Evolutionary conservation across 1,140 invertebrate species (phyloP).

Genomic region (Kradibia gibbosae): DNA sequence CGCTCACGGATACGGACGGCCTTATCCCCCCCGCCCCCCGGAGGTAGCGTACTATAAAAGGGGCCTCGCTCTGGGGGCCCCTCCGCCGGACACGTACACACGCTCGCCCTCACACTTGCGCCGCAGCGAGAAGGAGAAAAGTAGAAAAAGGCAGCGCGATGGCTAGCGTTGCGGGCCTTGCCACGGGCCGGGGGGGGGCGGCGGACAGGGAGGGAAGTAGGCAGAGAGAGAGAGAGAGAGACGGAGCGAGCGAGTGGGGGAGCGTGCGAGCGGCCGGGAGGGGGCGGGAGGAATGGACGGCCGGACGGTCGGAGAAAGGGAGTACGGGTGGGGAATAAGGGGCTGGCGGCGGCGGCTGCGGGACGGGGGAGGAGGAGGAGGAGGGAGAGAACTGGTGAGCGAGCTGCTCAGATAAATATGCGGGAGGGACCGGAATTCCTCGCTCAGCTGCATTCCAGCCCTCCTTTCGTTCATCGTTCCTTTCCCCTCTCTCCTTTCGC

Average conservation of each 20-base stretch:
- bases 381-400: conserved; percentile 54
- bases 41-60: conserved; percentile 65
- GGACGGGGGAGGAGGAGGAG: background rate
- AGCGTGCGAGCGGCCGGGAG: no score
- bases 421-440: conserved; percentile 73
- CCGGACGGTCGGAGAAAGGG: no score
- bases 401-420: conserved; percentile 71
- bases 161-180: no score
- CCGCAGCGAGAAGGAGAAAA: background rate
- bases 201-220: no score
- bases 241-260: no score
- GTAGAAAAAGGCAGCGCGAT: no score
- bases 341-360: no score
- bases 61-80: conserved; percentile 61
- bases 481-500: conserved; percentile 49
- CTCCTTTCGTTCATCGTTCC: conserved; percentile 52
- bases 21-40: background rate
- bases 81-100: conserved; percentile 20
- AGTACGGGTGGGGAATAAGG: no score
- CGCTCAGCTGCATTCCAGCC: conserved; percentile 71
- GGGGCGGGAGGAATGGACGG: no score
- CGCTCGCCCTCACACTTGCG: background rate
- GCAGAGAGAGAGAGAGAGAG: background rate
- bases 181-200: no score
- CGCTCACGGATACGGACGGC: background rate